Conservation (phyloP, 2,797 vertebrate species). For the Vireo griseus region DNA sequence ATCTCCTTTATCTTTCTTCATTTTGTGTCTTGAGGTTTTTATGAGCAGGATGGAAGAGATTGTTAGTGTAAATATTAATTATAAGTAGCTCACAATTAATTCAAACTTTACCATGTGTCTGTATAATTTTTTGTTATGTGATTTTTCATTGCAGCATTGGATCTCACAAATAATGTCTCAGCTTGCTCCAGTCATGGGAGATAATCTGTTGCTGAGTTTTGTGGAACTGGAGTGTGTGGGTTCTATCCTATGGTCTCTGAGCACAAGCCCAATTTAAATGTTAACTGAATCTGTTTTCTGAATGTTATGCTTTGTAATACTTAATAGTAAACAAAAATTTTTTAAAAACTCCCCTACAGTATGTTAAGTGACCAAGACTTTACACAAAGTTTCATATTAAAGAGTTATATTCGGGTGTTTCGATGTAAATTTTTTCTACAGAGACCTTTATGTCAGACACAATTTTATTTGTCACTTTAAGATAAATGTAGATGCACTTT, state of each 20-base stretch:
- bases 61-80: not conserved
- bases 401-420: not conserved
- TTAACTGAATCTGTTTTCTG: not conserved
- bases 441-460: not conserved
- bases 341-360: not conserved
- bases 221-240: not conserved
- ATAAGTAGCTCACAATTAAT: not conserved
- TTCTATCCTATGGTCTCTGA: not conserved
- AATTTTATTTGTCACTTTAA: not conserved
- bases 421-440: not conserved
- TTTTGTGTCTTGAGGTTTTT: not conserved
- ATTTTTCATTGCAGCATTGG: not conserved
- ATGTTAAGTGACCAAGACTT: not conserved
- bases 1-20: not conserved
- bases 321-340: not conserved
- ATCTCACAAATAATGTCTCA: not conserved
- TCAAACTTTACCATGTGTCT: not conserved
- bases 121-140: not conserved
- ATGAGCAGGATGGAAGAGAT: not conserved
- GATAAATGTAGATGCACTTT: not conserved
- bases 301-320: not conserved
- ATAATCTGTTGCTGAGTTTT: not conserved
- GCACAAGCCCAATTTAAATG: not conserved
- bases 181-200: not conserved
- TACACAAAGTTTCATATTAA: not conserved